Percentiles rank a stretch among this genome's conserved stretches.
phyloP scores from a whole-genome alignment of 2,113 vertebrate genomes.

The Gymnobelideus leadbeateri region DNA sequence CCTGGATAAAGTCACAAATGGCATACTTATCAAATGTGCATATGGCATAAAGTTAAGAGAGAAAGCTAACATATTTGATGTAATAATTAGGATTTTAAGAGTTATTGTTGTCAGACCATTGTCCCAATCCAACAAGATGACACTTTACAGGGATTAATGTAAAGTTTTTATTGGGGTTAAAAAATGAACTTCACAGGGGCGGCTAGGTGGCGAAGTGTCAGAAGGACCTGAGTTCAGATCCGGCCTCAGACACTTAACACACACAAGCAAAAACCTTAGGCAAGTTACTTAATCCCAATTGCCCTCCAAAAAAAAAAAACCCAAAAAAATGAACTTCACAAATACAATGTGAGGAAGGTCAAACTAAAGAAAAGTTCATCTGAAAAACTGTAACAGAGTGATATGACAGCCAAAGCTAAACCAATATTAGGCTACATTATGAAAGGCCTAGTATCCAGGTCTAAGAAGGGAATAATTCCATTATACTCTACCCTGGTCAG shows the following conservation, averaged over 20 bases:
- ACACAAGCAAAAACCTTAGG: too few relatives aligned
- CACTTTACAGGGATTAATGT: background rate
- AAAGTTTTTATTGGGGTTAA: background rate
- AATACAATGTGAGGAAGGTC: background rate
- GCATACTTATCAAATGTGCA: background rate
- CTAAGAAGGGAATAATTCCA: background rate
- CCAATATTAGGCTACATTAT: background rate
- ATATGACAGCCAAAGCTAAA: background rate
- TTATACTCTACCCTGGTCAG: background rate
- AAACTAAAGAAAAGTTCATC: background rate
- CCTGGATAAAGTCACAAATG: background rate
- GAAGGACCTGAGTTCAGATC: too few relatives aligned
- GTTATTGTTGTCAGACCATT: background rate
- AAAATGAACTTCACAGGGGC: background rate
- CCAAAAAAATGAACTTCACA: too few relatives aligned
- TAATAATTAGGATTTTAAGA: background rate
- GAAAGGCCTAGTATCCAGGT: background rate
- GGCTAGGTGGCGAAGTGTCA: too few relatives aligned
- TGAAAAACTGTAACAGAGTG: background rate
- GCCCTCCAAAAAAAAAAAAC: too few relatives aligned
- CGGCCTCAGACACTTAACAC: too few relatives aligned
- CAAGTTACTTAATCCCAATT: too few relatives aligned
- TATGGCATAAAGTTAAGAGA: background rate
- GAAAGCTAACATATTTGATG: background rate
- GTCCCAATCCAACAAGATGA: background rate